Evolutionary conservation across 2,113 vertebrate species (phyloP), one percentile per base, ranked within the genome.

Genomic region (Notechis scutatus): DNA sequence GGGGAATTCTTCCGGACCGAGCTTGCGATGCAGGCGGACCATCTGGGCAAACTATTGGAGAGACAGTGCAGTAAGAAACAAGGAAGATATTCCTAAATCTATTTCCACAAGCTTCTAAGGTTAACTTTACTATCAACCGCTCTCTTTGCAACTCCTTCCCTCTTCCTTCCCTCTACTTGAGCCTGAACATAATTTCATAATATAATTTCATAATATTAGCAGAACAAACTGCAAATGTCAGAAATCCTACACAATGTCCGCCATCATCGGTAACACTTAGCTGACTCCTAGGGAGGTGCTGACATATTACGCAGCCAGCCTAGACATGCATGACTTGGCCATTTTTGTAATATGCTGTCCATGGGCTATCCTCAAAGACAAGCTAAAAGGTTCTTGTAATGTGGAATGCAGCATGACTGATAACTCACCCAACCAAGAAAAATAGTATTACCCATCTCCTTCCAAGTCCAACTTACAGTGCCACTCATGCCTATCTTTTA

Each of bases 1-100:
- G 34, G 98, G 98, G 96, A 99, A 99, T 92, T 99, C 98, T 87
- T 98, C 98, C 50, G 98, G 97, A 54, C 98, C 98, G 92, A 98
- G 96, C 93, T 98, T 98, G 97, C 98, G 99, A 94, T 97, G 97
- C 56, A 99, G 96, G 94, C 98, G 97, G 93, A 98, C 97, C 98
- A 99, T 98, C 96, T 99, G 98, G 94, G 98, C 98, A 96, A 99
- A 99, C 98, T 99, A 94, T 90, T 94, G 42, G 39, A 96, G 12
- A 94, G 47, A 93, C 85, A 85, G 3, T 3, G 3, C 3, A 87
- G 93, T 50, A 88, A 9, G 92, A 90, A 39, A 56, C 55, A 69
- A 42, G 8, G 91, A 20, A 87, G n/a, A 74, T n/a, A 56, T 86
- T 89, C 47, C 39, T 90, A 69, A 54, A 57, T 92, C 24, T 50